phyloP scores from a whole-genome alignment of 2,888 invertebrate species.

The Eupithecia pulchellata region DNA sequence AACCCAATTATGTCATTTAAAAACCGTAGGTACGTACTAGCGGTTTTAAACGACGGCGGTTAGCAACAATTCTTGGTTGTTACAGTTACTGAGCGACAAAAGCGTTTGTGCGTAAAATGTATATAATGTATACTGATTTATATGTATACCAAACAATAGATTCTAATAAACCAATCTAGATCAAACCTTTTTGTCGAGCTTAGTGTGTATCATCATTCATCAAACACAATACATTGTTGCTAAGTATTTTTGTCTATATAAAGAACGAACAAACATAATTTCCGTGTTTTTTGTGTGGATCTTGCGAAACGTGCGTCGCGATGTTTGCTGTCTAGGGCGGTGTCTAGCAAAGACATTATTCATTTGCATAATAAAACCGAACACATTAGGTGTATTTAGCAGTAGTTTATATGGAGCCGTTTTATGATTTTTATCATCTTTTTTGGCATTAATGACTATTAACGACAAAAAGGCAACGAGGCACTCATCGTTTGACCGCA shows the following conservation, averaged over 20 bases:
- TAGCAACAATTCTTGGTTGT: no score
- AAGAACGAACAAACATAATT: neutral
- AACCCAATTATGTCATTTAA: neutral
- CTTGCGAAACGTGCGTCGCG: neutral
- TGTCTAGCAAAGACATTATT: neutral
- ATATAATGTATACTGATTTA: no score
- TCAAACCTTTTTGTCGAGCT: neutral
- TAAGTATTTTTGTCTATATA: neutral
- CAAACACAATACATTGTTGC: constrained; percentile 1
- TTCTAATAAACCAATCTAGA: neutral
- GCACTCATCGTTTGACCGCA: no score
- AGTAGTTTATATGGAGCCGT: neutral
- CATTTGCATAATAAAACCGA: neutral
- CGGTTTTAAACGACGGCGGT: neutral
- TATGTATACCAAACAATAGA: neutral
- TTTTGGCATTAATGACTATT: no score
- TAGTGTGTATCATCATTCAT: neutral
- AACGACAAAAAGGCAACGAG: no score
- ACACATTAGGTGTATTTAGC: neutral
- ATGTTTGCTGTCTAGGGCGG: neutral
- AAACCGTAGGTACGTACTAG: neutral
- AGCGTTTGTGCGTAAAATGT: neutral
- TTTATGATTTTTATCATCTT: no score
- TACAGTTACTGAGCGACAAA: no score
- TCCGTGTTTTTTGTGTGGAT: constrained; percentile 3